Evolutionary conservation across 2,888 invertebrate species (phyloP), one percentile per base, ranked within the genome.

Genomic region (Lepidocyrtinus sp.): DNA sequence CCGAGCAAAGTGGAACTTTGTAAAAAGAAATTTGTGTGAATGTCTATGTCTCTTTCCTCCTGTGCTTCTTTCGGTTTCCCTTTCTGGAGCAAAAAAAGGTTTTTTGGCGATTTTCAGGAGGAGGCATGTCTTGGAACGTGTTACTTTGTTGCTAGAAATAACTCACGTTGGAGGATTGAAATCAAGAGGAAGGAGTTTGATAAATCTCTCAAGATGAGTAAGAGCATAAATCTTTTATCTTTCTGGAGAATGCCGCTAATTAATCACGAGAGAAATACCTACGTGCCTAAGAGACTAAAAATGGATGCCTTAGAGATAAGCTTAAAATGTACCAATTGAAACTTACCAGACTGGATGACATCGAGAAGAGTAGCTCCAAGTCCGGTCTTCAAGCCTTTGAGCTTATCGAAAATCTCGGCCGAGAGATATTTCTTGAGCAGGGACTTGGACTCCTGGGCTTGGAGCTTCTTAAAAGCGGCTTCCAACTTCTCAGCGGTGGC

Each of bases 321-420:
- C n/a, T n/a, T n/a, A n/a, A n/a, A n/a, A n/a, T n/a, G n/a, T n/a
- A n/a, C n/a, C n/a, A n/a, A n/a, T n/a, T n/a, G n/a, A 62, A 21
- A 82, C 87, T 86, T 85, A 95, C 97, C 98, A 87, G 98, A 98
- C 90, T 97, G 97, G 89, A 98, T 95, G 89, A 95, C 95, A 90
- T 98, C 97, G 89, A 97, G 92, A 84, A 98, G 93, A 82, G 95
- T 94, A 83, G 97, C 97, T 87, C 96, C 96, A 89, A 98, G 93
- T n/a, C 85, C 81, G 84, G 97, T 97, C 91, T 96, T 96, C 92
- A 94, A 94, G 90, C 93, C 94, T 92, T 98, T 98, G 86, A 96
- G 92, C 88, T 92, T 93, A 88, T 98, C 96, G 90, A 97, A 96
- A 82, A 97, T 91, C 88, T 96, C 96, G 91, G 93, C 94, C 89